Percentiles rank a stretch among this genome's conserved stretches.
phyloP scores from a whole-genome alignment of 2,888 invertebrate genomes.

The Chelonus formosanus region DNA sequence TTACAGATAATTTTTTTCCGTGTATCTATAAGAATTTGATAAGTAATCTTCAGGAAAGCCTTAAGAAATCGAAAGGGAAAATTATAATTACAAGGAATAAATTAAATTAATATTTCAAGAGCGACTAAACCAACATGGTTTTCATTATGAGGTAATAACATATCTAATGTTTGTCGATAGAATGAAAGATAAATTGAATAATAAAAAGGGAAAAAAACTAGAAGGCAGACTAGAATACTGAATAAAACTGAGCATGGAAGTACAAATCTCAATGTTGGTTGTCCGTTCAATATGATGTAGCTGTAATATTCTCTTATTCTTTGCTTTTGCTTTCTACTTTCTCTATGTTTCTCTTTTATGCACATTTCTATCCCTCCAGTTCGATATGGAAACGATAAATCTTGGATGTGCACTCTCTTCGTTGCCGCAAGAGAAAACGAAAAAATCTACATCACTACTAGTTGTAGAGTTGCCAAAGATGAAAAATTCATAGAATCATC shows the following conservation, averaged over 20 bases:
- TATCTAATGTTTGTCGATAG: slow-evolving; percentile 11
- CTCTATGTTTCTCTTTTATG: slow-evolving; percentile 9
- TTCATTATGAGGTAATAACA: no score
- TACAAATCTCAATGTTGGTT: slow-evolving; percentile 24
- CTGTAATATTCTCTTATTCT: slow-evolving; percentile 21
- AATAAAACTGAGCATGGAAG: background rate
- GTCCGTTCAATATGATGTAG: slow-evolving; percentile 29
- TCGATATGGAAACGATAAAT: slow-evolving; percentile 40
- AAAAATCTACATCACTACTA: slow-evolving; percentile 9
- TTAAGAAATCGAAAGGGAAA: no score
- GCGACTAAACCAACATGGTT: no score
- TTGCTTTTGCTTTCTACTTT: slow-evolving; percentile 2
- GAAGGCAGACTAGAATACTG: background rate
- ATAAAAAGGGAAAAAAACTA: background rate
- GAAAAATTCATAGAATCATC: slow-evolving; percentile 32
- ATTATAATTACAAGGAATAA: no score
- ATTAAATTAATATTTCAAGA: no score
- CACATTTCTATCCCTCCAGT: slow-evolving; percentile 6
- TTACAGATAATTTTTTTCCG: no score
- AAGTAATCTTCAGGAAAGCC: no score
- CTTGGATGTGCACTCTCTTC: slow-evolving; percentile 34
- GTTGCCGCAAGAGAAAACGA: background rate
- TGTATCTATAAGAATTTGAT: no score
- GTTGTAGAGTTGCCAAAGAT: slow-evolving; percentile 31
- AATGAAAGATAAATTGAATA: slow-evolving; percentile 26